Evolutionary conservation across 2,113 vertebrate species (phyloP).

Genomic region (Festucalex cinctus): DNA sequence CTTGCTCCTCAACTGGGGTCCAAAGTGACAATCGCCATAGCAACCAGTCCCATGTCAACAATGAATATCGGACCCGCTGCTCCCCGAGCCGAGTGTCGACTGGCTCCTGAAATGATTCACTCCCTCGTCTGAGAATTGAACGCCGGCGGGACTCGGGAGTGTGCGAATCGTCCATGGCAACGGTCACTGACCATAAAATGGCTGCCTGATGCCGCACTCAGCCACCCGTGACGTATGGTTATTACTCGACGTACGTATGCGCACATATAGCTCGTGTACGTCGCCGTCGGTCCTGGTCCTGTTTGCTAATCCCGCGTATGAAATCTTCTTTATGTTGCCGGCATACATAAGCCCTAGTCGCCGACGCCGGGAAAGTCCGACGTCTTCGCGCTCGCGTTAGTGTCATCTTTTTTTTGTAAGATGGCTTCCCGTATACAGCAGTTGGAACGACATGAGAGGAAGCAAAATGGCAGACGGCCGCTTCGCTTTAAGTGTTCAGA

Average conservation of each 20-base stretch:
- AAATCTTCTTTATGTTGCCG: conserved; percentile 45
- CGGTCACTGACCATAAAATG: conserved; percentile 5
- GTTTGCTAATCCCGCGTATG: conserved; percentile 54
- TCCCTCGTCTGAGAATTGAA: background rate
- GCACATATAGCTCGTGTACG: background rate
- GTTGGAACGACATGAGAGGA: background rate
- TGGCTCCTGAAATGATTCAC: background rate
- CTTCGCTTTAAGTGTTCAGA: too few relatives aligned
- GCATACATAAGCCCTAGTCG: conserved; percentile 29
- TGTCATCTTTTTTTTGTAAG: background rate
- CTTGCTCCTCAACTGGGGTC: too few relatives aligned
- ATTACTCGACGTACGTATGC: conserved; percentile 9
- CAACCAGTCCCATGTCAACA: background rate
- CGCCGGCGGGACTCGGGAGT: background rate
- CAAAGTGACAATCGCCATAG: background rate
- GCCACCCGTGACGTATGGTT: conserved; percentile 20
- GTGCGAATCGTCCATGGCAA: conserved; percentile 18
- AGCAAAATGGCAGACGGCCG: background rate
- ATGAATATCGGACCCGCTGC: background rate
- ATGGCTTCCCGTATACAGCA: background rate
- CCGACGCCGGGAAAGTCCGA: conserved; percentile 6
- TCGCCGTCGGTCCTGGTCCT: conserved; percentile 15
- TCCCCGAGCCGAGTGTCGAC: background rate
- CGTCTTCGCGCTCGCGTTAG: background rate
- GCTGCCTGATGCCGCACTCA: conserved; percentile 20